Base-by-base conservation (phyloP, 2,888 invertebrate species). In the Cordylochernes scorpioides region DNA sequence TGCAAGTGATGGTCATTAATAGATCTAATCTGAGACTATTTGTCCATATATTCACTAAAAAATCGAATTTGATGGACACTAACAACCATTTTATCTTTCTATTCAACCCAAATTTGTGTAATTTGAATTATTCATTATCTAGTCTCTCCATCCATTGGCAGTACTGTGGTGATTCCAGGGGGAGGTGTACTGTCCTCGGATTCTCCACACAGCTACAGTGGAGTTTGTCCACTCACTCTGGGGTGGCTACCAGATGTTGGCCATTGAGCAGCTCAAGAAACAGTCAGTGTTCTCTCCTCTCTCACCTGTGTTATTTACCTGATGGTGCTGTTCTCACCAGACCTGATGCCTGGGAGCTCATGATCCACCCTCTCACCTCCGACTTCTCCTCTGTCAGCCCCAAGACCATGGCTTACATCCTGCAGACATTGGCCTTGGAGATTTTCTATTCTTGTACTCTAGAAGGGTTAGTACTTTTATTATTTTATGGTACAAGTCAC, bases 161-260 rank as follows among this genome's bases (percentile, higher is more conserved):
- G n/a, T n/a, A n/a, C n/a, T n/a, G n/a, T n/a, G n/a, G n/a, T n/a
- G n/a, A n/a, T n/a, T 22, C 4, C 14, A 22, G 22, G 14, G 14
- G 14, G 12, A 13, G 12, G 22, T 22, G 5, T 22, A 22, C 14
- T 53, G 51, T 42, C 53, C 52, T 1, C 43, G 46, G n/a, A 48
- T 50, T 27, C 42, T 54, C 24, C 45, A 52, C 34, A 46, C 48
- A 42, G 51, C 52, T 14, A 46, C 47, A 29, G 42, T 49, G 8
- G 48, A 51, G 37, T 50, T 54, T 33, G 42, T 54, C 12, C 49
- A 51, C 33, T 45, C 53, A 13, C 40, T 54, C 15, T 54, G 54
- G 54, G 39, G 42, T 2, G 51, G 51, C 2, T 40, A 46, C 17
- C 42, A 52, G 29, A 47, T 52, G 29, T 49, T 49, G 13, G 53